A percentile compares a stretch with the other conserved stretches of the same genome.
Conservation (phyloP, 2,888 invertebrate genomes). For the Andricus quercusramuli region DNA sequence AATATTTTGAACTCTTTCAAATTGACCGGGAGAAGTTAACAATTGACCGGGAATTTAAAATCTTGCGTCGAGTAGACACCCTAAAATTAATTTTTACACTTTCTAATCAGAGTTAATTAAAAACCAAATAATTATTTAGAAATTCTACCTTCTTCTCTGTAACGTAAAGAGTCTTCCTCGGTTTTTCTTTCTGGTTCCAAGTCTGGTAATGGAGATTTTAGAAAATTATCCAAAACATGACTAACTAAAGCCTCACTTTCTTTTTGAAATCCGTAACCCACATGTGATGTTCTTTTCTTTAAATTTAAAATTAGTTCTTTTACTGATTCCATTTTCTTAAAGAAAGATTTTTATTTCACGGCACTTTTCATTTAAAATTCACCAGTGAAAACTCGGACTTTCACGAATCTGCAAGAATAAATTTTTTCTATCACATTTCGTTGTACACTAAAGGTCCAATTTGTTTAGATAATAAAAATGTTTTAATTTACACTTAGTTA, state of each 20-base stretch:
- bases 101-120: too few species aligned
- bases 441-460: not conserved
- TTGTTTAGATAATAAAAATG: not conserved
- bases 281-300: conserved; percentile 66
- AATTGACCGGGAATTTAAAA: too few species aligned
- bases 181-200: conserved; percentile 69
- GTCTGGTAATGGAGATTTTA: conserved; percentile 68
- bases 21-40: too few species aligned
- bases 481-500: not conserved
- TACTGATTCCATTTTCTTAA: conserved; percentile 66
- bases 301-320: conserved; percentile 71
- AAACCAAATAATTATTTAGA: not conserved
- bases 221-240: conserved; percentile 74
- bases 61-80: too few species aligned
- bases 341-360: conserved; percentile 13
- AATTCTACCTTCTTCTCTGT: conserved; percentile 72
- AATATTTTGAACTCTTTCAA: too few species aligned
- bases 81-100: too few species aligned
- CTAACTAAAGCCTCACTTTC: conserved; percentile 73
- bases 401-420: not conserved
- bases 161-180: conserved; percentile 68
- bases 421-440: too few species aligned
- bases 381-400: not conserved
- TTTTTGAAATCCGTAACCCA: conserved; percentile 73
- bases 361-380: not conserved